Evolutionary conservation across 2,113 vertebrate genomes (phyloP).

Genomic region (Peromyscus californicus): DNA sequence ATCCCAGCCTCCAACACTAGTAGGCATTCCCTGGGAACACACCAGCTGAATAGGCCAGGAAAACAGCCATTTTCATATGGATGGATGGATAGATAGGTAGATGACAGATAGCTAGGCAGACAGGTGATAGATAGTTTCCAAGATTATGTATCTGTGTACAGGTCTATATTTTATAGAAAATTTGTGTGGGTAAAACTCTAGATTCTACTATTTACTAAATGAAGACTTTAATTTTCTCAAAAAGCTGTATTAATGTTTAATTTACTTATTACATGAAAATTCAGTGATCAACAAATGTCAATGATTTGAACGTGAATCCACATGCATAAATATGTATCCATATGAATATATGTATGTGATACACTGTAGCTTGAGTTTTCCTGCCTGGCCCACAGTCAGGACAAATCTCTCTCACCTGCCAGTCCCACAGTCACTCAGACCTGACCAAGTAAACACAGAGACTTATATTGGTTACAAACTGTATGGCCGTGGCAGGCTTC

Average conservation of each 20-base stretch:
- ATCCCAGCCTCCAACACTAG: neutral
- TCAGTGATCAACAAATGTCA: neutral
- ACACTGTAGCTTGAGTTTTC: no score
- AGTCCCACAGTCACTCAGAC: no score
- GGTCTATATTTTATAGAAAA: neutral
- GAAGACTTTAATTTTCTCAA: neutral
- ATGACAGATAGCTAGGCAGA: neutral
- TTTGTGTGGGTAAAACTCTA: neutral
- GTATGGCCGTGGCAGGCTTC: no score
- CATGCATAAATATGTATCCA: neutral
- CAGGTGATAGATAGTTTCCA: neutral
- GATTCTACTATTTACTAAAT: neutral
- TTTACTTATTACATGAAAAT: conserved; percentile 2
- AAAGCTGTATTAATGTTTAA: neutral
- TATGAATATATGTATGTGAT: no score
- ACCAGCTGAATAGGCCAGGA: neutral
- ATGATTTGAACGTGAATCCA: neutral
- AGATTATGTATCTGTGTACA: neutral
- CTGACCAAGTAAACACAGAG: no score
- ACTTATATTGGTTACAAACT: no score
- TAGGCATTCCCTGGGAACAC: neutral
- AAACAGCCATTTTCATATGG: neutral
- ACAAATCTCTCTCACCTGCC: no score
- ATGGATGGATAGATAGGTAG: neutral
- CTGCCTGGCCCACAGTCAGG: no score